These are phyloP conservation scores for Cervus canadensis DNA, from an alignment of 2,113 vertebrate species.

Conservation along the genomic window DNA sequence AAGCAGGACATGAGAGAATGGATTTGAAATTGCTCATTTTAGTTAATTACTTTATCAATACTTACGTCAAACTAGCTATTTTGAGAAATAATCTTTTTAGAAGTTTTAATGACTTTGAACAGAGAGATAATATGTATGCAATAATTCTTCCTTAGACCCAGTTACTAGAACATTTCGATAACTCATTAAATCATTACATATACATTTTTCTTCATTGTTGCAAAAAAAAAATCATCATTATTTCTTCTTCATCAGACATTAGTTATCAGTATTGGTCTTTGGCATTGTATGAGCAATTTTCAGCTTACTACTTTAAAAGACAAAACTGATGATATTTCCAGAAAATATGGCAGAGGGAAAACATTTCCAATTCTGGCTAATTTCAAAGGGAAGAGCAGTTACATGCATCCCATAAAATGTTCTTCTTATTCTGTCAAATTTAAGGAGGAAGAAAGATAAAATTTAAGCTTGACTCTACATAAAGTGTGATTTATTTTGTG, in stretches of 20 bases:
- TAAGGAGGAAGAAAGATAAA: not conserved
- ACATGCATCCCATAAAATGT: not conserved
- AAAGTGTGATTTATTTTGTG: not conserved
- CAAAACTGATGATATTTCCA: not conserved
- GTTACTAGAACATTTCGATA: constrained; percentile 19
- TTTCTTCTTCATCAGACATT: not conserved
- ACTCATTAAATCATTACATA: not conserved
- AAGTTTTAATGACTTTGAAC: constrained; percentile 30
- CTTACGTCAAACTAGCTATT: not conserved
- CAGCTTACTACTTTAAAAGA: not conserved
- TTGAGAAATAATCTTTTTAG: constrained; percentile 31
- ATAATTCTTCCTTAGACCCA: not conserved
- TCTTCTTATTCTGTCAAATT: not conserved
- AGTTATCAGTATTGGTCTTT: not conserved
- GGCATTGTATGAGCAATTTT: not conserved
- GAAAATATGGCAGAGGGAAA: not conserved
- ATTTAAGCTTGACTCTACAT: not conserved
- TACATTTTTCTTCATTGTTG: constrained; percentile 5
- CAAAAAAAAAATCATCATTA: not conserved
- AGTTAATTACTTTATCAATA: constrained; percentile 33
- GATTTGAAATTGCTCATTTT: constrained; percentile 1
- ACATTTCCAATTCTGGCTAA: not conserved
- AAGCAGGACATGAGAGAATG: not conserved
- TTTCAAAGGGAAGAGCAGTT: not conserved
- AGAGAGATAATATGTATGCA: not conserved